Percentiles rank a stretch among this genome's conserved stretches.
Evolutionary conservation across 2,113 vertebrate genomes (phyloP).

Genomic region (Xenopus laevis): DNA sequence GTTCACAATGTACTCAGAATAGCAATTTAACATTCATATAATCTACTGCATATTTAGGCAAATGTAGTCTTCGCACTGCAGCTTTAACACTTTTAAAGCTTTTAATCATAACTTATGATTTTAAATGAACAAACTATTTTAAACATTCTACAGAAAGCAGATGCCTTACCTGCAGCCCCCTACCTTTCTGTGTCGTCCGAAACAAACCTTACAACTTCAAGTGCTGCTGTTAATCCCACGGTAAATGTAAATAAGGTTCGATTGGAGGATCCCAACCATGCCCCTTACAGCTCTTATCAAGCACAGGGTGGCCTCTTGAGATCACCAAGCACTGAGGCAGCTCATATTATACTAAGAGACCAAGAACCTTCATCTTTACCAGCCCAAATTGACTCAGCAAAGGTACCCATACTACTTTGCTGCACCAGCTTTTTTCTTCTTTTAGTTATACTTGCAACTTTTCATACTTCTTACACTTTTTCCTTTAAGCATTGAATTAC

Average conservation of each 20-base stretch:
- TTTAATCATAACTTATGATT: conserved; percentile 14
- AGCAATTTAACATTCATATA: too few species aligned
- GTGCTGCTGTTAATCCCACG: conserved; percentile 82
- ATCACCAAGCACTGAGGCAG: conserved; percentile 82
- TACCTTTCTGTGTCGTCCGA: conserved; percentile 82
- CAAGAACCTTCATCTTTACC: conserved; percentile 74
- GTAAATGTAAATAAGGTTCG: conserved; percentile 80
- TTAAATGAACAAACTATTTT: conserved; percentile 64
- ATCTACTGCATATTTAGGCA: not conserved
- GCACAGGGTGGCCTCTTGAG: conserved; percentile 83
- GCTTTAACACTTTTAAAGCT: not conserved
- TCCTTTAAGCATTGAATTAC: conserved; percentile 38
- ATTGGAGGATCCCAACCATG: conserved; percentile 81
- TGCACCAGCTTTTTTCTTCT: conserved; percentile 55
- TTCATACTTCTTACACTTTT: conserved; percentile 52
- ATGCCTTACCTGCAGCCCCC: conserved; percentile 87
- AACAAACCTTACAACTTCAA: conserved; percentile 71
- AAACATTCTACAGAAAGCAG: conserved; percentile 97
- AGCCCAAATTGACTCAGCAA: conserved; percentile 82
- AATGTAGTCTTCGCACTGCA: not conserved
- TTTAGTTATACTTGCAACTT: conserved; percentile 56
- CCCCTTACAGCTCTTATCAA: conserved; percentile 76
- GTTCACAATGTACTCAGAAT: too few species aligned
- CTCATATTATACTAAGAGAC: conserved; percentile 80
- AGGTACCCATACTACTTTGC: conserved; percentile 79